Percentiles rank a stretch among this genome's conserved stretches.
These are phyloP conservation scores for Slavum lentiscoides DNA, from an alignment of 2,888 invertebrate species.

Conservation along the genomic window DNA sequence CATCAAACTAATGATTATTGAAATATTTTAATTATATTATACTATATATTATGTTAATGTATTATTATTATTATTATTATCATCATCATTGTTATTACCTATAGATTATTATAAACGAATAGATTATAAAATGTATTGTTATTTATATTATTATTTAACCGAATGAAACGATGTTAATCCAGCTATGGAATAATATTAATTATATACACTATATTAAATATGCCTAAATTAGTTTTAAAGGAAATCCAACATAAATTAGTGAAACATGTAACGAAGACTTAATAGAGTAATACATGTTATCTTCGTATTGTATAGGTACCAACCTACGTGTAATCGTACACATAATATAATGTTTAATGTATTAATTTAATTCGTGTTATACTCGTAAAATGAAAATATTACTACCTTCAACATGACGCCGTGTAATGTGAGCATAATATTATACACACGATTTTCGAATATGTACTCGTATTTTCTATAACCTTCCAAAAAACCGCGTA, in stretches of 20 bases:
- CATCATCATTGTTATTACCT: constrained; percentile 48
- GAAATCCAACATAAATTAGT: constrained; percentile 12
- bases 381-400: not conserved
- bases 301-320: not conserved
- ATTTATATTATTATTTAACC: constrained; percentile 32
- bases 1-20: constrained; percentile 8
- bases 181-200: not conserved
- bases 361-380: not conserved
- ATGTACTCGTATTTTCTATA: not conserved
- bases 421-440: not conserved
- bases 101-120: constrained; percentile 46
- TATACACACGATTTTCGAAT: not conserved
- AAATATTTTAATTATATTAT: constrained; percentile 20
- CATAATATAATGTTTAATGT: not conserved
- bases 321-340: not conserved
- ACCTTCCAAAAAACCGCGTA: not conserved
- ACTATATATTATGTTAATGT: constrained; percentile 37
- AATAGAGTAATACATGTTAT: not conserved
- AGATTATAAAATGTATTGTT: constrained; percentile 42
- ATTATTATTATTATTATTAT: constrained; percentile 45
- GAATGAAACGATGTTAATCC: constrained; percentile 13
- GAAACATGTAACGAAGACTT: constrained; percentile 2
- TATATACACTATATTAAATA: not conserved
- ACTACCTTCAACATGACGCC: not conserved
- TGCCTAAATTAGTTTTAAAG: not conserved